Percentiles rank a stretch among this genome's conserved stretches.
Evolutionary conservation across 2,113 vertebrate genomes (phyloP).

Genomic region (Elephas maximus): DNA sequence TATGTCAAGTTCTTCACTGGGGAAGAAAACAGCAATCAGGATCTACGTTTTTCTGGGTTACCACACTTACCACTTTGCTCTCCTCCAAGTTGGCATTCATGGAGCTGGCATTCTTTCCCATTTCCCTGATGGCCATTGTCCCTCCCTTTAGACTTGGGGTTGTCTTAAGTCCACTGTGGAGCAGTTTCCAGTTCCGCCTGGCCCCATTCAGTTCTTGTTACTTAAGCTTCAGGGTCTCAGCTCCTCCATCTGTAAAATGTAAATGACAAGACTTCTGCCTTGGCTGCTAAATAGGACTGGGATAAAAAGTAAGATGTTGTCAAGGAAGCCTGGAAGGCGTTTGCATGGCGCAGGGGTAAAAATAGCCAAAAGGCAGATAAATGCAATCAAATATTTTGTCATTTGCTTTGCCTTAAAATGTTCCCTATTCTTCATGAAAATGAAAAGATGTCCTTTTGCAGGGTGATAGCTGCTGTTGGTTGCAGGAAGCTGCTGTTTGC

Average conservation of each 20-base stretch:
- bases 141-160: neutral
- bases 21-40: neutral
- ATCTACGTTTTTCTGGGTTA: neutral
- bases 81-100: neutral
- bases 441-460: constrained; percentile 74
- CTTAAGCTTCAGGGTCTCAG: neutral
- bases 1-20: neutral
- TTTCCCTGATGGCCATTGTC: neutral
- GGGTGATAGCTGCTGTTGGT: constrained; percentile 60
- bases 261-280: neutral
- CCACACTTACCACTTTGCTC: neutral
- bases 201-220: accelerated
- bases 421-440: constrained; percentile 52
- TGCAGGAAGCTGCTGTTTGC: constrained; percentile 66
- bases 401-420: constrained; percentile 64
- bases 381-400: constrained; percentile 77
- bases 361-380: constrained; percentile 74
- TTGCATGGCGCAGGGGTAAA: constrained; percentile 53
- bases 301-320: constrained; percentile 37
- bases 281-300: constrained; percentile 19
- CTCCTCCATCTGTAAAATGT: constrained; percentile 16
- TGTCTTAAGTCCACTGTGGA: neutral
- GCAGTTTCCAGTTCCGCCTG: neutral
- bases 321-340: constrained; percentile 25
- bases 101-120: neutral